These are phyloP conservation scores for Heliconius ismenius DNA, from an alignment of 2,888 invertebrate genomes.

Conservation along the genomic window DNA sequence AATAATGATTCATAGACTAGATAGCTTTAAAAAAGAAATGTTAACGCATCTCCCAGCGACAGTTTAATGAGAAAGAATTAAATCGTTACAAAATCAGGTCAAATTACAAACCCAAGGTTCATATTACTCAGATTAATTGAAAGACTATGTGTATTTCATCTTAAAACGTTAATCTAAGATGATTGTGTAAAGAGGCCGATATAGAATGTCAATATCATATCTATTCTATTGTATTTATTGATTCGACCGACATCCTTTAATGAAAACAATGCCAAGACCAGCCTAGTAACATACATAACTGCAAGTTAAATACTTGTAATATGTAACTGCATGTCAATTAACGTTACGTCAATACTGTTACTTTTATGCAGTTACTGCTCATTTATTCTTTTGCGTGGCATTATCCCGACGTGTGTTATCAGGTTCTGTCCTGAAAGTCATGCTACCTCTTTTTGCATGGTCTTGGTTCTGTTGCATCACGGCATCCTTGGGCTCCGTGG, in stretches of 20 bases:
- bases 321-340: constrained; percentile 1
- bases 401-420: no score
- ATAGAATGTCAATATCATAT: constrained; percentile 43
- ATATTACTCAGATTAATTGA: constrained; percentile 39
- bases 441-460: no score
- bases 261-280: constrained; percentile 38
- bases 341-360: neutral
- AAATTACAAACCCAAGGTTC: constrained; percentile 37
- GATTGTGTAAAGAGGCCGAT: constrained; percentile 47
- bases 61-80: constrained; percentile 11
- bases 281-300: neutral
- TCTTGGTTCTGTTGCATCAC: no score
- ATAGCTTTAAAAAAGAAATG: neutral
- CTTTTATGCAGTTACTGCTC: no score
- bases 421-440: no score
- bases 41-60: neutral
- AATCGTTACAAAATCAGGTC: constrained; percentile 37
- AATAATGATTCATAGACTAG: no score
- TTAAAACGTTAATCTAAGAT: constrained; percentile 42
- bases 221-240: constrained; percentile 43
- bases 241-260: constrained; percentile 45
- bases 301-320: neutral
- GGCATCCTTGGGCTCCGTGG: no score
- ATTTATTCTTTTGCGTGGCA: no score
- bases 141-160: constrained; percentile 32